Conservation (phyloP, 2,888 invertebrate genomes). For the Andrena haemorrhoa region DNA sequence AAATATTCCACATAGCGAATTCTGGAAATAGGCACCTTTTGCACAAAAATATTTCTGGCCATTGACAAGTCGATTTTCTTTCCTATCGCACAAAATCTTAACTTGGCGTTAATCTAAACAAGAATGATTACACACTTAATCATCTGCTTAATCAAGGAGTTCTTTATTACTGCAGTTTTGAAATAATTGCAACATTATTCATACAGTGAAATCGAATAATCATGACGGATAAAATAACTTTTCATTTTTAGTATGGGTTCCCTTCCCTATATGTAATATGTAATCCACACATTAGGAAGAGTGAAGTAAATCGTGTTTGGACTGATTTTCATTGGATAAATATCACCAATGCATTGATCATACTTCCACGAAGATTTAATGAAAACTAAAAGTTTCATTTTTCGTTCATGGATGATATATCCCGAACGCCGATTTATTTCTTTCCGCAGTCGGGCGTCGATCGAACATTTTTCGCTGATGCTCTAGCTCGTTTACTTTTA, state of each 20-base stretch:
- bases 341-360: too few species aligned
- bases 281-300: too few species aligned
- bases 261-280: too few species aligned
- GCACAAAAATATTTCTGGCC: constrained; percentile 11
- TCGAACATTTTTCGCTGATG: too few species aligned
- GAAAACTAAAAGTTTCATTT: too few species aligned
- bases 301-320: too few species aligned
- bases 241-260: constrained; percentile 1
- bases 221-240: background rate
- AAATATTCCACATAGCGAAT: constrained; percentile 73
- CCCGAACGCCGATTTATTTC: too few species aligned
- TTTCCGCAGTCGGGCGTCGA: too few species aligned
- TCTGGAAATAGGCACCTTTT: constrained; percentile 28
- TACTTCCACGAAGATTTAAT: too few species aligned
- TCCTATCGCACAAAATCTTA: constrained; percentile 26
- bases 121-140: constrained; percentile 43
- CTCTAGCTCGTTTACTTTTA: too few species aligned
- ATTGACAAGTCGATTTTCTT: constrained; percentile 26
- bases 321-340: too few species aligned
- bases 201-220: background rate
- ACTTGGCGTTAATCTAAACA: constrained; percentile 48
- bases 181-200: background rate
- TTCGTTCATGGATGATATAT: too few species aligned
- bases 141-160: constrained; percentile 1
- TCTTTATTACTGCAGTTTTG: background rate